Evolutionary conservation across 2,797 vertebrate species (phyloP).

Genomic region (Poecilia gillii): DNA sequence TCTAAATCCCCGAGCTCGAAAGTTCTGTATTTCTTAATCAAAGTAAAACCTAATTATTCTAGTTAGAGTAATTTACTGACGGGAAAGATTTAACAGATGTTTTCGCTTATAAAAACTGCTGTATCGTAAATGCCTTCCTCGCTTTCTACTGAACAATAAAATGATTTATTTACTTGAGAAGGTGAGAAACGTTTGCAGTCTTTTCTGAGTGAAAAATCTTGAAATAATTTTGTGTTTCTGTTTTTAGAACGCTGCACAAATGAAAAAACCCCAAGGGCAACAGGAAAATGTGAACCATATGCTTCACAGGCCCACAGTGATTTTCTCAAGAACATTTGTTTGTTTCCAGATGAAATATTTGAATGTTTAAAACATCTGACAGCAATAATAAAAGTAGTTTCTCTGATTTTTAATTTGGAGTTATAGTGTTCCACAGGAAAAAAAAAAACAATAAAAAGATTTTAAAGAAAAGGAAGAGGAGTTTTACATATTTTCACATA

Average conservation of each 20-base stretch:
- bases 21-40: background rate
- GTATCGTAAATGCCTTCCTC: background rate
- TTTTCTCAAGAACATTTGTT: conserved; percentile 5
- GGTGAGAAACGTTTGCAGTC: background rate
- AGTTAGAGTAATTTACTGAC: background rate
- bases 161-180: background rate
- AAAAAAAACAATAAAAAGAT: background rate
- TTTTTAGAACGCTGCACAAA: background rate
- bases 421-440: background rate
- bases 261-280: background rate
- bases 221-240: conserved; percentile 1
- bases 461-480: background rate
- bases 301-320: background rate
- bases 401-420: background rate
- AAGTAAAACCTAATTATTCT: background rate
- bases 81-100: background rate
- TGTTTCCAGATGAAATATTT: background rate
- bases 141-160: background rate
- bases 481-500: background rate
- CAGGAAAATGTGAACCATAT: background rate
- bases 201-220: background rate
- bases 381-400: background rate
- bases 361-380: background rate
- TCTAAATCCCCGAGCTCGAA: background rate
- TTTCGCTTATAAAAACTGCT: background rate